phyloP scores from a whole-genome alignment of 2,888 invertebrate species.

The Listrodromus nycthemerus region DNA sequence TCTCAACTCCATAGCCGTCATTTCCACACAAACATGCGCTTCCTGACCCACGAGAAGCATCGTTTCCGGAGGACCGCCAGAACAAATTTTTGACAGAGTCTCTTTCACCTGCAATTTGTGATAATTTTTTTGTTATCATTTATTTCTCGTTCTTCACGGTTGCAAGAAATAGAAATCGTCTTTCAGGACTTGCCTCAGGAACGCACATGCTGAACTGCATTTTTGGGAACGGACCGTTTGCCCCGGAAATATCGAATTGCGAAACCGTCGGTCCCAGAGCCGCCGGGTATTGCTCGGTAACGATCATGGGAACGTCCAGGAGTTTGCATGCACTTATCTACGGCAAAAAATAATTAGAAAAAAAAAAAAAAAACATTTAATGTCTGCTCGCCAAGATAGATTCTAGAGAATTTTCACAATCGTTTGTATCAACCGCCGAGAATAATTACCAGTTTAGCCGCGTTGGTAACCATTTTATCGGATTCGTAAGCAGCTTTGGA shows the following conservation, averaged over 20 bases:
- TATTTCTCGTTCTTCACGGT: too few relatives aligned
- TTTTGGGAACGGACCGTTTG: not conserved
- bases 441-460: constrained; percentile 84
- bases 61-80: constrained; percentile 73
- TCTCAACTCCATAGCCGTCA: constrained; percentile 90
- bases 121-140: too few relatives aligned
- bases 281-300: not conserved
- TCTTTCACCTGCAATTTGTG: too few relatives aligned
- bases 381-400: not conserved
- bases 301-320: not conserved
- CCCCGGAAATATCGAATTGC: not conserved
- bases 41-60: constrained; percentile 84
- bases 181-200: too few relatives aligned
- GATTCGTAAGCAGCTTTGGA: constrained; percentile 90
- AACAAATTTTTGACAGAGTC: constrained; percentile 70
- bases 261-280: not conserved
- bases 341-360: not conserved
- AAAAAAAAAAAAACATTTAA: not conserved
- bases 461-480: constrained; percentile 89
- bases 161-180: too few relatives aligned
- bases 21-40: constrained; percentile 92
- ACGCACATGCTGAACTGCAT: not conserved
- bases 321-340: not conserved
- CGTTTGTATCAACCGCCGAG: not conserved
- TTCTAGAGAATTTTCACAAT: not conserved